phyloP scores from a whole-genome alignment of 2,888 invertebrate genomes.

The Lasioglossum lativentre region DNA sequence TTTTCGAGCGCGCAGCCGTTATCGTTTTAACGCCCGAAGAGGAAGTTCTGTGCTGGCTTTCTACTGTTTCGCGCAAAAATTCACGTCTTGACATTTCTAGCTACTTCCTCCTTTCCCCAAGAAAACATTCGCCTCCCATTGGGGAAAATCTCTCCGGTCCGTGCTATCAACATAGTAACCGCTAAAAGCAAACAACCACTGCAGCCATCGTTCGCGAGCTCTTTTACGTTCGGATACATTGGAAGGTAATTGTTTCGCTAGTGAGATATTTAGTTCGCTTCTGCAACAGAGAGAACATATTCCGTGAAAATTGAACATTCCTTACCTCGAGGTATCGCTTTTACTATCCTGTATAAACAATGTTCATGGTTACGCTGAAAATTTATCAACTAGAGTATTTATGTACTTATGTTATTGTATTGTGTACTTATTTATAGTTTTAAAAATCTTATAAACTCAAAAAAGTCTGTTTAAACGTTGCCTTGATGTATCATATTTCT shows the following conservation, averaged over 20 bases:
- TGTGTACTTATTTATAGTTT: no score
- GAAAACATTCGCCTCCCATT: conserved; percentile 32
- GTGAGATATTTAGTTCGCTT: conserved; percentile 15
- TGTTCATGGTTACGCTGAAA: background rate
- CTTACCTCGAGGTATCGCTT: background rate
- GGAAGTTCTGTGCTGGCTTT: conserved; percentile 29
- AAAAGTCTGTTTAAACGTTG: no score
- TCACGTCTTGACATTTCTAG: conserved; percentile 17
- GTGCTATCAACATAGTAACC: conserved; percentile 33
- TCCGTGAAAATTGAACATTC: background rate
- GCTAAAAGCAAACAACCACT: conserved; percentile 55
- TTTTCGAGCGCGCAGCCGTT: conserved; percentile 29
- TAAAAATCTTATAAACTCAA: no score
- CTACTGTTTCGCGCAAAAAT: conserved; percentile 45
- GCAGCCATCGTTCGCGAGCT: conserved; percentile 33
- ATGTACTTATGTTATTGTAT: no score
- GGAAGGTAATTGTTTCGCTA: conserved; percentile 4
- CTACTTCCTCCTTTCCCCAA: conserved; percentile 20
- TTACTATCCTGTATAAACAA: background rate
- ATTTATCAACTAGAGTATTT: no score
- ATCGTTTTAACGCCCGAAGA: conserved; percentile 14
- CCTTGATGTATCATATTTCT: no score
- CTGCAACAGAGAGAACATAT: background rate
- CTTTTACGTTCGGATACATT: conserved; percentile 18
- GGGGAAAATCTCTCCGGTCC: conserved; percentile 26